Evolutionary conservation across 2,113 vertebrate species (phyloP).

Genomic region (Coracopsis vasa): DNA sequence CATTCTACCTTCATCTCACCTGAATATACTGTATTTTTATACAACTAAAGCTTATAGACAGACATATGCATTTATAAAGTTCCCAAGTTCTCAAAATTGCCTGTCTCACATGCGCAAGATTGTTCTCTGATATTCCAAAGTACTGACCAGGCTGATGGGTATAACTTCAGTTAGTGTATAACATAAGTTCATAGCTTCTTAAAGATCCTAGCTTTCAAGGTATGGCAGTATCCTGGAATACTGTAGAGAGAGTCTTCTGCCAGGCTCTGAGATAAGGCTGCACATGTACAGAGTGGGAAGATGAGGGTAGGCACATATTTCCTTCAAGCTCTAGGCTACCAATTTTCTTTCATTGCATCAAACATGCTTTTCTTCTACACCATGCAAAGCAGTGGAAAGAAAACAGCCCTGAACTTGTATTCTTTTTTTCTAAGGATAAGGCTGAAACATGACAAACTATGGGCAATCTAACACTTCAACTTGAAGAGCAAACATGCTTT

Average conservation of each 20-base stretch:
- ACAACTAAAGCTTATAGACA: background rate
- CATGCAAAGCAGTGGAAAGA: background rate
- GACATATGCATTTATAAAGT: background rate
- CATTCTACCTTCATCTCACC: background rate
- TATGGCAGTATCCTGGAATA: background rate
- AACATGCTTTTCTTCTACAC: background rate
- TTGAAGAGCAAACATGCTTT: slow-evolving; percentile 19
- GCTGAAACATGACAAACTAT: background rate
- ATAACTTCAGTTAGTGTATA: background rate
- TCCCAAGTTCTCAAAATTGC: background rate
- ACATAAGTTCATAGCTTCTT: background rate
- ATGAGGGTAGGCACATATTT: background rate
- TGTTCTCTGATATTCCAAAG: background rate
- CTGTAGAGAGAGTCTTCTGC: background rate
- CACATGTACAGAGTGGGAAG: background rate
- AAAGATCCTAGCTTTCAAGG: background rate
- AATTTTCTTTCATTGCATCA: background rate
- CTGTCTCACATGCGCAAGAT: background rate
- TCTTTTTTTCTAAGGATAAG: background rate
- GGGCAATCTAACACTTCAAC: background rate
- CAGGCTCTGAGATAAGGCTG: background rate
- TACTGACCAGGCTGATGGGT: background rate
- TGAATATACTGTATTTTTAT: no score
- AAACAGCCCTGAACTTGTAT: background rate
- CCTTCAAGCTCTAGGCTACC: background rate